Base-by-base conservation (phyloP, 1,140 invertebrate genomes). In the Nephotettix cincticeps region DNA sequence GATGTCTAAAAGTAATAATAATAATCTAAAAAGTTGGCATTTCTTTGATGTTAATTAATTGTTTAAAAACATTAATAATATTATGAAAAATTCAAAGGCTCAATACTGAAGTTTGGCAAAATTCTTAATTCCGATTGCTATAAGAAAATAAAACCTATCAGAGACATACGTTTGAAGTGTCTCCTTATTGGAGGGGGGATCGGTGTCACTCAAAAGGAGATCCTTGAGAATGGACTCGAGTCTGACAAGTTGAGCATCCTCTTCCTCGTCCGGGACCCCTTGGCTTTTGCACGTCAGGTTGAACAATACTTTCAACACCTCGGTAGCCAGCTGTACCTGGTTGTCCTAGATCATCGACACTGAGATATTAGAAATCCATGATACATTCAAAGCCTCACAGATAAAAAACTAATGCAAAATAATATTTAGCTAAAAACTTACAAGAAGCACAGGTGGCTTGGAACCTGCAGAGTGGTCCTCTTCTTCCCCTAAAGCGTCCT, bases 231-330 rank as follows among this genome's bases (percentile, higher is more conserved):
- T 88, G 51, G 84, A 84, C 36, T 92, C 89, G 56, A 97, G 79
- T 71, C 90, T 85, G 74, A 90, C 81, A 76, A 89, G 90, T 78
- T 90, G 89, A 0, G 88, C 86, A 76, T 93, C 89, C 74, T 90
- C 88, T 77, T 91, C 85, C 70, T 84, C 83, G 19, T 79, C 76
- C 29, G 83, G 79, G 6, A 83, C 79, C 21, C 51, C 2, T 1
- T 3, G 56, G 1, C 36, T 36, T 3, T 45, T 68, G 23, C 19
- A 25, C 1, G 66, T 47, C 23, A 27, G 27, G 80, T 97, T 98
- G 79, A 97, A 98, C 70, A 97, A 84, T 14, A 91, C 88, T 83
- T 97, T 97, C 4, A 97, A 84, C 73, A 94, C 88, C 83, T 98
- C 95, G 81, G 89, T 92, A 25, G 87, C 82, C 45, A 96, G 82